Percentiles rank a stretch among this genome's conserved stretches.
Evolutionary conservation across 2,888 invertebrate genomes (phyloP).

Genomic region (Lumbricus terrestris): DNA sequence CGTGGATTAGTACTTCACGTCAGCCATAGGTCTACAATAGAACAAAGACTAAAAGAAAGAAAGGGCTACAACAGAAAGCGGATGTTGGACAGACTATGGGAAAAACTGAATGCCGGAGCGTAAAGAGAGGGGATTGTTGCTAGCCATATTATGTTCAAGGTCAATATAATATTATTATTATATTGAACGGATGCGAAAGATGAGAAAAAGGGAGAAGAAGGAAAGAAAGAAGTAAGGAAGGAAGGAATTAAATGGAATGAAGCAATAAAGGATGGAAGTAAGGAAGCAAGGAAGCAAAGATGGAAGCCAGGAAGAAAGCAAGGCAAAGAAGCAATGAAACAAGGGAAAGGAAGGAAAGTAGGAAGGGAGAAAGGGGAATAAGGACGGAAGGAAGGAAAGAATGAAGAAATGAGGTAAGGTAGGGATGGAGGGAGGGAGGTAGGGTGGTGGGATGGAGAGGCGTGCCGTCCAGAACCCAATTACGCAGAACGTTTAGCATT

Average conservation of each 20-base stretch:
- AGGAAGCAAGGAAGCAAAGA: not conserved
- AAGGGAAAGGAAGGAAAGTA: not conserved
- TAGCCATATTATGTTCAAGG: too few species aligned
- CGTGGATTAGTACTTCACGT: too few species aligned
- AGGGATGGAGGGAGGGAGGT: not conserved
- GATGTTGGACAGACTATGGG: too few species aligned
- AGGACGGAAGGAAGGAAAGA: not conserved
- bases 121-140: too few species aligned
- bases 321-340: not conserved
- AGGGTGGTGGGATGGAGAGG: not conserved
- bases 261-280: not conserved
- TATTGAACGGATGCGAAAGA: not conserved
- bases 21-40: too few species aligned
- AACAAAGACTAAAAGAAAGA: too few species aligned
- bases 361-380: not conserved
- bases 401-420: too few species aligned
- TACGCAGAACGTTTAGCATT: conserved; percentile 9
- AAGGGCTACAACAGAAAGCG: too few species aligned
- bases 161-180: too few species aligned
- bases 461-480: conserved; percentile 12
- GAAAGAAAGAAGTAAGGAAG: not conserved
- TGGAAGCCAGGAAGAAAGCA: not conserved
- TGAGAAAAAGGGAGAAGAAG: not conserved
- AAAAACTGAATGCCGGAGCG: too few species aligned
- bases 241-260: not conserved